Evolutionary conservation across 2,797 vertebrate species (phyloP).

Genomic region (Spondyliosoma cantharus): DNA sequence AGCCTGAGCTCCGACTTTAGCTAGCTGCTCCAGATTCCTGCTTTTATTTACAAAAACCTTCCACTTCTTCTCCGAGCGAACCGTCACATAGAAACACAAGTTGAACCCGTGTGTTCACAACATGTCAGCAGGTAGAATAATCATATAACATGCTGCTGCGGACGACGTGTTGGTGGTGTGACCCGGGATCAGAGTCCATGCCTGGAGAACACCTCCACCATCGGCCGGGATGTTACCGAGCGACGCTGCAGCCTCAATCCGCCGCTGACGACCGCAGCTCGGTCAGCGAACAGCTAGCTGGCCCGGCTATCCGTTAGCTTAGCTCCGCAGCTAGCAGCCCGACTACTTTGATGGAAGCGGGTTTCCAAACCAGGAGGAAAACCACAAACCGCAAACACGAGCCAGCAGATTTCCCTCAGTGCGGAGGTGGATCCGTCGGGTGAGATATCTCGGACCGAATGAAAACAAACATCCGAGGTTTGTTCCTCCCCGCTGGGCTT

Average conservation of each 20-base stretch:
- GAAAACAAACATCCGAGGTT: background rate
- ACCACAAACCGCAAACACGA: background rate
- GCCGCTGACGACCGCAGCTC: background rate
- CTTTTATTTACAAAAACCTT: background rate
- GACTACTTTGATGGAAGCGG: background rate
- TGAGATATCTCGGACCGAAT: background rate
- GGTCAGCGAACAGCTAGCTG: conserved; percentile 10
- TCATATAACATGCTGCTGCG: background rate
- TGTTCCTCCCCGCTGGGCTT: background rate
- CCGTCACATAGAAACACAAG: background rate
- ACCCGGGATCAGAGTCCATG: background rate
- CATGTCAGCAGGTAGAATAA: background rate
- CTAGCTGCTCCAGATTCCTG: background rate
- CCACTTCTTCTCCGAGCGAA: conserved; percentile 3
- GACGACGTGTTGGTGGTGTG: background rate
- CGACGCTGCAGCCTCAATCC: background rate
- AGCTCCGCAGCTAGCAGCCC: conserved; percentile 26
- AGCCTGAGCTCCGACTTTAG: background rate
- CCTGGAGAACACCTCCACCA: background rate
- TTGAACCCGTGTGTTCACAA: background rate
- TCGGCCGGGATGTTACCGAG: background rate
- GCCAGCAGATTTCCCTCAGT: background rate
- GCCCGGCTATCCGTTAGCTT: conserved; percentile 36
- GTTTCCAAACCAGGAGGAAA: conserved; percentile 10
- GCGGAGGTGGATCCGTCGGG: too few relatives aligned